Base-by-base conservation (phyloP, 2,888 invertebrate species). In the Hesperia comma region DNA sequence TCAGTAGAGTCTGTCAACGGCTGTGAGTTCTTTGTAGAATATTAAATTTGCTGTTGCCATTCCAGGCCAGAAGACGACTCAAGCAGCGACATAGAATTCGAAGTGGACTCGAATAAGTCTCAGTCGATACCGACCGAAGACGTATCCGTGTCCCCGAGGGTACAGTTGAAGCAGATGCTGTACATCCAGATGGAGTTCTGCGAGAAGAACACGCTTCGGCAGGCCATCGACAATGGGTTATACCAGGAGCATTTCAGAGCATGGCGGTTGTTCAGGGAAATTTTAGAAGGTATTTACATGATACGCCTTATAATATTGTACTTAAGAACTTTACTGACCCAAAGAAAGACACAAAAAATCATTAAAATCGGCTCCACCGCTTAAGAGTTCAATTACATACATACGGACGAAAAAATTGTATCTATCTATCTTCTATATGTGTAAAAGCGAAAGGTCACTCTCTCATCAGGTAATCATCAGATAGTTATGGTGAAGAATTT, bases 101-200 rank as follows among this genome's bases (percentile, higher is more conserved):
- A 94, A 79, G 88, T 79, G 70, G 90, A 85, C 55, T 83, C 87
- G 1, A 83, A 86, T 41, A 77, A 86, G 54, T 86, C 87, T 0
- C 78, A 82, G 49, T 51, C 90, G 0, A 72, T 85, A 43, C 84
- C 90, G 0, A 88, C 89, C 0, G 89, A 88, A 17, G 83, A 82
- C 17, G 71, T 81, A 19, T 72, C 86, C 46, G 80, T 86, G 60
- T 71, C 80, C 0, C 79, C 83, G 0, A 69, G 79, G 14, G 80
- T 82, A 0, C 79, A 74, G 0, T 64, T 85, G 0, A 84, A 84
- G 43, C 95, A 96, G 79, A 96, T 96, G 67, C 95, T 99, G 91
- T 98, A 97, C 81, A 93, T 94, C 57, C 98, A 99, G 93, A 99
- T 99, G 99, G 99, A 99, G 89, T 99, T 98, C 86, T 99, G 99